These are phyloP conservation scores for Xenentodon cancila DNA, from an alignment of 2,797 vertebrate species.

Conservation along the genomic window DNA sequence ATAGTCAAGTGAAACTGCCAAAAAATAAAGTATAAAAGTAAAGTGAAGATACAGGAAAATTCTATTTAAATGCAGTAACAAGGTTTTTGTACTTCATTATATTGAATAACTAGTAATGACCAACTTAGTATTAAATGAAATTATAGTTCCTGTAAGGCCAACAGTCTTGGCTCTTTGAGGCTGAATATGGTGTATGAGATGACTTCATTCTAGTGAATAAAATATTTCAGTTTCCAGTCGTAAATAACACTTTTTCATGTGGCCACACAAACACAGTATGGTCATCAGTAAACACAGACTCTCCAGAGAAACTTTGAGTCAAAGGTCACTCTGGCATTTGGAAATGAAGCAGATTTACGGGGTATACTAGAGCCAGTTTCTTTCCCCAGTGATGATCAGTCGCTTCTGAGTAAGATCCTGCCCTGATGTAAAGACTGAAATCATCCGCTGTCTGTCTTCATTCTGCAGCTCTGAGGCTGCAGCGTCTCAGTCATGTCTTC, in stretches of 20 bases:
- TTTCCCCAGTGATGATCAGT: not conserved
- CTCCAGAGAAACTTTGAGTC: constrained; percentile 19
- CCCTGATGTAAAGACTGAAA: constrained; percentile 21
- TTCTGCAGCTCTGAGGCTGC: constrained; percentile 53
- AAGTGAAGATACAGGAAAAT: too few relatives aligned
- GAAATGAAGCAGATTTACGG: too few relatives aligned
- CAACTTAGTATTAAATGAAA: too few relatives aligned
- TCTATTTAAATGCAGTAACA: too few relatives aligned
- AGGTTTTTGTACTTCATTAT: too few relatives aligned
- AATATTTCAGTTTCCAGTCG: not conserved
- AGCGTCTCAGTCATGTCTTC: constrained; percentile 81
- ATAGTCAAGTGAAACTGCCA: too few relatives aligned
- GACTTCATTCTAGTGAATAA: not conserved
- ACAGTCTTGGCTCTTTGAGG: too few relatives aligned
- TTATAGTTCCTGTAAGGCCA: too few relatives aligned
- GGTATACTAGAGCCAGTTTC: too few relatives aligned
- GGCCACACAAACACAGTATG: not conserved
- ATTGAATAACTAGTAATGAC: too few relatives aligned
- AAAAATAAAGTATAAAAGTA: too few relatives aligned
- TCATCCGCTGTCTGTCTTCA: constrained; percentile 29
- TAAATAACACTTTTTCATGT: not conserved
- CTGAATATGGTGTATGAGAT: too few relatives aligned
- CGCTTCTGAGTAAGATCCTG: not conserved
- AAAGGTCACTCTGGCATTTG: not conserved
- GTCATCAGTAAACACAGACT: constrained; percentile 7